Base-by-base conservation (phyloP, 2,797 vertebrate species). In the Acanthurus tractus region DNA sequence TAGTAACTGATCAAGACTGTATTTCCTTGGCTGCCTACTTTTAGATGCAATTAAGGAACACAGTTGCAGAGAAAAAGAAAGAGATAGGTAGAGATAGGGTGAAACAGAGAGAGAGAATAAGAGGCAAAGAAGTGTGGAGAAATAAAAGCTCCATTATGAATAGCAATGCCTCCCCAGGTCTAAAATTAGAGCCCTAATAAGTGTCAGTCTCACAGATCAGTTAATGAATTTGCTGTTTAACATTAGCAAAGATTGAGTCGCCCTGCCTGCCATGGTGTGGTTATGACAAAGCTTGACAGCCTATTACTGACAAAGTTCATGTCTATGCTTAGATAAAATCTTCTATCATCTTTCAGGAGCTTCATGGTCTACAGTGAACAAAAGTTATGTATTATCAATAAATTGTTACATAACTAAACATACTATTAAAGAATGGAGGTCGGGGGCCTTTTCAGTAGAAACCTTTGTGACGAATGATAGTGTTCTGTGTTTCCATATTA, bases 161-260 rank as follows among this genome's bases (percentile, higher is more conserved):
- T 65, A 64, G 70, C 13, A 82, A 78, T 54, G 59, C 20, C 54
- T 70, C 45, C 63, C 38, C 18, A 4, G 40, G 53, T 83, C 86
- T 90, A 88, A 93, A 93, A 91, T 91, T 88, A 91, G 82, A 86
- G 75, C 49, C 36, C 66, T 86, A 90, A 87, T 92, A 81, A 92
- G 75, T 76, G 82, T 53, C 84, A 90, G 75, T 73, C 78, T 81
- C 63, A 59, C 62, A 81, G 74, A 86, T 89, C 76, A 78, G 63
- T 76, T 83, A 72, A 88, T 90, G 79, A 88, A 91, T 92, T 86
- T 52, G 18, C 73, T 83, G 65, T 88, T 88, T 74, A 86, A 90
- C 79, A 80, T 83, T 70, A 79, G 74, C 78, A 65, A 75, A 83
- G 79, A 85, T 54, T 54, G 70, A 89, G 56, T 74, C 70, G 67